phyloP scores from a whole-genome alignment of 2,113 vertebrate genomes.

The Thinocorus orbignyianus region DNA sequence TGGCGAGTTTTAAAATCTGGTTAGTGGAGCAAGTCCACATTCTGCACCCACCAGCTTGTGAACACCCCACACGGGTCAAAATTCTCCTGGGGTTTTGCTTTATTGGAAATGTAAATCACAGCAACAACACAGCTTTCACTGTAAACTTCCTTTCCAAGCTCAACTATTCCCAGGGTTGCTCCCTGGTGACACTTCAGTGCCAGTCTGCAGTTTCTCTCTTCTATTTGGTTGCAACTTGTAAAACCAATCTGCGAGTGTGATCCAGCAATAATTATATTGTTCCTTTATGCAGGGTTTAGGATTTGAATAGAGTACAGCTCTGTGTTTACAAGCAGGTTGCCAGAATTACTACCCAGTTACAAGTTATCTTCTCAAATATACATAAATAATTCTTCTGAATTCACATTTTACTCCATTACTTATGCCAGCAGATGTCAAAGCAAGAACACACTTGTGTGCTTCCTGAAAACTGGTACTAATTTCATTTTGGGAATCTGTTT shows the following conservation, averaged over 20 bases:
- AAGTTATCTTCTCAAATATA: neutral
- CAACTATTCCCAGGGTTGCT: neutral
- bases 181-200: neutral
- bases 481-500: neutral
- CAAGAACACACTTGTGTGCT: neutral
- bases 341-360: neutral
- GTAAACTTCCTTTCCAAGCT: neutral
- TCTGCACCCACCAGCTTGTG: neutral
- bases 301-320: neutral
- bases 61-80: neutral
- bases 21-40: neutral
- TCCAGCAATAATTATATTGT: neutral
- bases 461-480: neutral
- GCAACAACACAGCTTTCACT: neutral
- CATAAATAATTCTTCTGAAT: neutral
- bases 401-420: neutral
- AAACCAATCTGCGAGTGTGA: neutral
- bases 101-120: neutral
- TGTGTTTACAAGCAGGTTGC: neutral
- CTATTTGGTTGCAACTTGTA: neutral
- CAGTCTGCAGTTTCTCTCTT: neutral
- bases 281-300: neutral
- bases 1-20: neutral
- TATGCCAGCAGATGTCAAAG: conserved; percentile 1
- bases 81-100: neutral